Percentiles rank a stretch among this genome's conserved stretches.
These are phyloP conservation scores for Pachycephus smyrnensis DNA, from an alignment of 2,888 invertebrate species.

Conservation along the genomic window DNA sequence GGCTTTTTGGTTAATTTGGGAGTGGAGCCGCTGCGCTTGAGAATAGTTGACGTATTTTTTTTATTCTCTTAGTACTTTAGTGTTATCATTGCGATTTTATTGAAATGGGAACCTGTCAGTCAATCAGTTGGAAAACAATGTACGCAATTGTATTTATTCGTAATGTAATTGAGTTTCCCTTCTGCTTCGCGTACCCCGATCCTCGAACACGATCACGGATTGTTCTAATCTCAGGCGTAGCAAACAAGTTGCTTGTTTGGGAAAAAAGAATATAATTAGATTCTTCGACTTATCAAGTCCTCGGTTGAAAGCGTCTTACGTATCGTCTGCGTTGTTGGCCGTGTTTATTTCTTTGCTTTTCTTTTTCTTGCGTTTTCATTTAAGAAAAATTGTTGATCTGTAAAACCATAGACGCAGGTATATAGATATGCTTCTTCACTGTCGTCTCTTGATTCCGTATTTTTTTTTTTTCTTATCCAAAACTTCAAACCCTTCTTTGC, in stretches of 20 bases:
- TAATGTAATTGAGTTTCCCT: neutral
- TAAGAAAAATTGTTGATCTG: neutral
- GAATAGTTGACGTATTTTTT: neutral
- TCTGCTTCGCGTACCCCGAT: neutral
- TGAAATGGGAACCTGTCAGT: neutral
- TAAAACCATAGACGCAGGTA: neutral
- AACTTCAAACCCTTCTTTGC: neutral
- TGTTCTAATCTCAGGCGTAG: neutral
- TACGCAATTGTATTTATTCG: neutral
- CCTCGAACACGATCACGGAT: neutral
- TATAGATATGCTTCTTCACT: neutral
- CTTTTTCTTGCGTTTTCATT: neutral
- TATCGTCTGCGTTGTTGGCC: neutral
- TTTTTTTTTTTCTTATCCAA: neutral
- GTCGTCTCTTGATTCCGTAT: neutral
- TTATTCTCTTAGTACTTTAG: neutral
- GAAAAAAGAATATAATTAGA: neutral
- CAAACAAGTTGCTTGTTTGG: neutral
- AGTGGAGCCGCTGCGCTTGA: neutral
- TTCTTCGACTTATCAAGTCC: neutral
- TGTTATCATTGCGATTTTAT: neutral
- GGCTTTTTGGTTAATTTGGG: neutral
- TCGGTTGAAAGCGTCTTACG: neutral
- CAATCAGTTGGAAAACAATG: neutral
- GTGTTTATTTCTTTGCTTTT: neutral